Base-by-base conservation (phyloP, 30 jellyfish, hydroid and myxozoan genomes). In the Turritopsis dohrnii region DNA sequence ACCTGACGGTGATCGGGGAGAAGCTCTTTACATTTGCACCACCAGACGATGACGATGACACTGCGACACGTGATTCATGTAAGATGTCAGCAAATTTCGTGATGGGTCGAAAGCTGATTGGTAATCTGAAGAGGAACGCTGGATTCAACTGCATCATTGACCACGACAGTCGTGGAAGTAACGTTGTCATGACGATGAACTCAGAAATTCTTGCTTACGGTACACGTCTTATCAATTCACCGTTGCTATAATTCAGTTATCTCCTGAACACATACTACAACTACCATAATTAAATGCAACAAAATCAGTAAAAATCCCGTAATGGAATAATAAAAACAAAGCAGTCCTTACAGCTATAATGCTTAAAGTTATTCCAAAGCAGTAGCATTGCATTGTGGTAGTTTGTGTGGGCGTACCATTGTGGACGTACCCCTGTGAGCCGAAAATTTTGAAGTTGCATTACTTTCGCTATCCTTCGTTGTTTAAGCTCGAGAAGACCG, bases 401-500 rank as follows among this genome's bases (percentile, higher is more conserved):
- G n/a, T n/a, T n/a, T n/a, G n/a, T n/a, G n/a, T n/a, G n/a, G n/a
- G n/a, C n/a, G n/a, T n/a, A n/a, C n/a, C n/a, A n/a, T n/a, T n/a
- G n/a, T n/a, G n/a, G n/a, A n/a, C n/a, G n/a, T n/a, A n/a, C n/a
- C n/a, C n/a, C n/a, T n/a, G n/a, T n/a, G n/a, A n/a, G n/a, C n/a
- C n/a, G n/a, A n/a, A n/a, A n/a, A n/a, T n/a, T n/a, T n/a, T 41
- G 60, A 41, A 41, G 5, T 5, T 13, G 13, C 60, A 41, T 5
- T 41, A 13, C 60, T 3, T 41, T 41, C 13, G 5, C 5, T 41
- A 41, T 41, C 60, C 60, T 41, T 41, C 60, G 60, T 3, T 41
- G 9, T 41, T 66, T n/a, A n/a, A 82, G 89, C 89, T 21, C 85
- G 89, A 9, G 89, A 82, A 71, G 89, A 82, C 69, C 89, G 89